phyloP scores from a whole-genome alignment of 30 jellyfish, hydroid and myxozoan species.

The Aurelia coerulea region DNA sequence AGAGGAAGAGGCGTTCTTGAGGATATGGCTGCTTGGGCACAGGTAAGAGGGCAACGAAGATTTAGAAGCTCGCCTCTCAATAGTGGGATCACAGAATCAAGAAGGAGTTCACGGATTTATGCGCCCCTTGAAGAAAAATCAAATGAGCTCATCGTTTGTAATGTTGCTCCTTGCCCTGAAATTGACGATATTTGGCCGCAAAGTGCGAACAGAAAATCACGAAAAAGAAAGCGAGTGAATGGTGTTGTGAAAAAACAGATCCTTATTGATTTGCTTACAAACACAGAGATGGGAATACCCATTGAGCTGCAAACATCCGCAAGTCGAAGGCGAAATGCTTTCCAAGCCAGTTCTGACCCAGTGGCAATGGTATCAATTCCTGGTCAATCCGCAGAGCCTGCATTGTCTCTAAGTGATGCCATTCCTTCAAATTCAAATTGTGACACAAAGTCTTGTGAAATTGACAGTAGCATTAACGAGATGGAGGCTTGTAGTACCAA shows the following conservation, averaged over 20 bases:
- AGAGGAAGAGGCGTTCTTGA: background rate
- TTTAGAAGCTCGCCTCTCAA: background rate
- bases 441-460: no score
- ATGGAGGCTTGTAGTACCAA: no score
- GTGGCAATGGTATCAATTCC: no score
- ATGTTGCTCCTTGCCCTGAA: conserved; percentile 8
- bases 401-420: no score
- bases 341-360: no score
- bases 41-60: background rate
- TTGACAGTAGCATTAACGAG: no score
- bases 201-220: background rate
- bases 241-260: background rate
- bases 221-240: background rate
- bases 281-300: background rate
- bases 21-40: background rate
- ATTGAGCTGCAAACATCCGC: background rate
- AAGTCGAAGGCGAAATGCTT: no score
- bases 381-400: no score
- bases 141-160: background rate
- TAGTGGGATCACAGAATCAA: background rate
- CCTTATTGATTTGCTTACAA: background rate
- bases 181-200: background rate
- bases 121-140: background rate
- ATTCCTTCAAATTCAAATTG: no score
- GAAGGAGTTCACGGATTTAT: background rate